These are phyloP conservation scores for Delichon dasypus DNA, from an alignment of 2,797 vertebrate genomes.

Conservation along the genomic window DNA sequence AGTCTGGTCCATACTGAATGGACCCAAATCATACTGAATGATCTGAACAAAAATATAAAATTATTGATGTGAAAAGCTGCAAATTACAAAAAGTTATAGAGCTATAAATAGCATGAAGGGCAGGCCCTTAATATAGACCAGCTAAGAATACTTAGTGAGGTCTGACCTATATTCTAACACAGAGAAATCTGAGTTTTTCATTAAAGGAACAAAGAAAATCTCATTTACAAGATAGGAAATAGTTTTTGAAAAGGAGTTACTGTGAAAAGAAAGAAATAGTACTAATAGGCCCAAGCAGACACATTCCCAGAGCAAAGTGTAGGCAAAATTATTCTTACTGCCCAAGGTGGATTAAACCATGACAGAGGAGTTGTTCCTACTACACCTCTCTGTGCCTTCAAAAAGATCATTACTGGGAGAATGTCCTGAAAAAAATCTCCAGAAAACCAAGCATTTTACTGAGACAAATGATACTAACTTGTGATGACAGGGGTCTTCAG, in stretches of 20 bases:
- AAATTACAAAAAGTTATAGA: neutral
- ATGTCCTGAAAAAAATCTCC: neutral
- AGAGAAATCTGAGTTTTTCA: neutral
- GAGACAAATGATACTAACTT: neutral
- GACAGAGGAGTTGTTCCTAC: neutral
- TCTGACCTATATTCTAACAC: neutral
- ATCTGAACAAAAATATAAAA: neutral
- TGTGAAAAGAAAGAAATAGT: neutral
- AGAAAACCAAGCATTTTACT: neutral
- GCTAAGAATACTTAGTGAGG: neutral
- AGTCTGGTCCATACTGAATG: neutral
- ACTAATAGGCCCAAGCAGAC: neutral
- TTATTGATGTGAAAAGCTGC: neutral
- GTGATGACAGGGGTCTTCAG: neutral
- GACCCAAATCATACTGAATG: neutral
- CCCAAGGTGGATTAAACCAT: neutral
- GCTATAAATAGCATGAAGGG: neutral
- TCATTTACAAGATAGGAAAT: neutral
- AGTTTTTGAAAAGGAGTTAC: neutral
- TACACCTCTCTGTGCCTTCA: neutral
- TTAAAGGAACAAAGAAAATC: neutral
- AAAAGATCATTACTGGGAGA: neutral
- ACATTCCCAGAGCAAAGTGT: neutral
- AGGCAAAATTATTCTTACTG: neutral
- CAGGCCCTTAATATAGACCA: neutral